Conservation (phyloP, 2,797 vertebrate genomes). For the Sebastolobus altivelis region DNA sequence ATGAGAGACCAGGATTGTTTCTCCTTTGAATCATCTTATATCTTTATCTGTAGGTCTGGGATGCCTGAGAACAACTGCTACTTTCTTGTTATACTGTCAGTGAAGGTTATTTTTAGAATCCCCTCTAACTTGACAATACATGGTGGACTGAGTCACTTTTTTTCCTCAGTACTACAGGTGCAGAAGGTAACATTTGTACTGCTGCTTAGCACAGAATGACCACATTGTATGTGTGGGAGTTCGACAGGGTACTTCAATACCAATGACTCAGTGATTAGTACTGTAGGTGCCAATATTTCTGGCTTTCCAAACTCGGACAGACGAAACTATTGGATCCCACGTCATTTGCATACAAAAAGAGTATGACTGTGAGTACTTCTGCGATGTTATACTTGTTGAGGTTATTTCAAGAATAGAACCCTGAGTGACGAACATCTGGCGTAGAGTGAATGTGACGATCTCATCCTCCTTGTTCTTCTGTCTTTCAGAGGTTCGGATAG, state of each 20-base stretch:
- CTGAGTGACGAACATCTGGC: constrained; percentile 11
- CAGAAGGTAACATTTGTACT: constrained; percentile 61
- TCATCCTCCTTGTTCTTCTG: constrained; percentile 24
- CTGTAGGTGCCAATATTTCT: constrained; percentile 68
- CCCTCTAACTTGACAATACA: constrained; percentile 47
- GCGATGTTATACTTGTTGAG: constrained; percentile 21
- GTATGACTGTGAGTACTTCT: constrained; percentile 32
- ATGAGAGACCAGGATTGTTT: constrained; percentile 14
- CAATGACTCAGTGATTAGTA: constrained; percentile 72
- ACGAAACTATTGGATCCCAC: constrained; percentile 59
- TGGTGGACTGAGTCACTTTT: constrained; percentile 65
- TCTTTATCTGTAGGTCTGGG: constrained; percentile 22
- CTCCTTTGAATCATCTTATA: constrained; percentile 28
- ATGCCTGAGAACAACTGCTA: constrained; percentile 34
- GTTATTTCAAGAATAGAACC: constrained; percentile 27
- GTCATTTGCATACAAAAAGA: constrained; percentile 63
- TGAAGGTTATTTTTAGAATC: constrained; percentile 65
- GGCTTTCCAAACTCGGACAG: constrained; percentile 51
- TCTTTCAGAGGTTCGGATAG: constrained; percentile 49
- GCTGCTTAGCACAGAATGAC: constrained; percentile 53
- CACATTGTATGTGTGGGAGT: constrained; percentile 71
- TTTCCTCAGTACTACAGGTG: constrained; percentile 65
- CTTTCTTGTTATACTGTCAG: constrained; percentile 56
- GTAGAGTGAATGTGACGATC: background rate
- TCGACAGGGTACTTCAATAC: constrained; percentile 66